Evolutionary conservation across 2,888 invertebrate genomes (phyloP).

Genomic region (Netelia fuscicornis): DNA sequence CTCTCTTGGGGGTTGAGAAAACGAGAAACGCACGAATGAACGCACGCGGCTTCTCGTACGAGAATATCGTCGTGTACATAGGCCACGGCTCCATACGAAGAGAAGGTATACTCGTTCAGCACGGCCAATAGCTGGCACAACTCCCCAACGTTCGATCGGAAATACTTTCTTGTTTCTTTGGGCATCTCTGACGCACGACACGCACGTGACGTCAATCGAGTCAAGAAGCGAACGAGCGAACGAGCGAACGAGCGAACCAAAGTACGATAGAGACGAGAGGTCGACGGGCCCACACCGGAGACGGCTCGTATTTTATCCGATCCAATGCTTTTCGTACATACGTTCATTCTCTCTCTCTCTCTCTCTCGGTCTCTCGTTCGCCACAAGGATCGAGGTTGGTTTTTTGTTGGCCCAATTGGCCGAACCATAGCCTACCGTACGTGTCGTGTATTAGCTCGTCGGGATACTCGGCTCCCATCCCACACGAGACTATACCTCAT

Average conservation of each 20-base stretch:
- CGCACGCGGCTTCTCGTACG: background rate
- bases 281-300: background rate
- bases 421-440: too few species aligned
- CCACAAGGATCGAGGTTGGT: too few species aligned
- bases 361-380: too few species aligned
- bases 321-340: slow-evolving; percentile 14
- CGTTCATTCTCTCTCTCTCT: background rate
- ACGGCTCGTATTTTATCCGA: background rate
- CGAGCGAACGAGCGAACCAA: slow-evolving; percentile 69
- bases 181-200: slow-evolving; percentile 83
- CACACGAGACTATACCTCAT: too few species aligned
- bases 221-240: slow-evolving; percentile 74
- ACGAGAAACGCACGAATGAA: slow-evolving; percentile 71
- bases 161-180: slow-evolving; percentile 83
- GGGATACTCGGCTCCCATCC: too few species aligned
- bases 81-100: too few species aligned
- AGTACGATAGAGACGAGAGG: background rate
- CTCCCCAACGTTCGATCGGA: slow-evolving; percentile 82
- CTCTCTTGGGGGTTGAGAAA: slow-evolving; percentile 56
- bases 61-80: too few species aligned
- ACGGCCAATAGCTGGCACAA: slow-evolving; percentile 69
- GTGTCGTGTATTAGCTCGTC: too few species aligned
- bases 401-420: too few species aligned
- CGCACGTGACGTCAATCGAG: slow-evolving; percentile 82
- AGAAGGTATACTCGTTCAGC: background rate